A percentile compares a stretch with the other conserved stretches of the same genome.
These are phyloP conservation scores for Charadrius vociferus DNA, from an alignment of 2,113 vertebrate species.

Conservation along the genomic window DNA sequence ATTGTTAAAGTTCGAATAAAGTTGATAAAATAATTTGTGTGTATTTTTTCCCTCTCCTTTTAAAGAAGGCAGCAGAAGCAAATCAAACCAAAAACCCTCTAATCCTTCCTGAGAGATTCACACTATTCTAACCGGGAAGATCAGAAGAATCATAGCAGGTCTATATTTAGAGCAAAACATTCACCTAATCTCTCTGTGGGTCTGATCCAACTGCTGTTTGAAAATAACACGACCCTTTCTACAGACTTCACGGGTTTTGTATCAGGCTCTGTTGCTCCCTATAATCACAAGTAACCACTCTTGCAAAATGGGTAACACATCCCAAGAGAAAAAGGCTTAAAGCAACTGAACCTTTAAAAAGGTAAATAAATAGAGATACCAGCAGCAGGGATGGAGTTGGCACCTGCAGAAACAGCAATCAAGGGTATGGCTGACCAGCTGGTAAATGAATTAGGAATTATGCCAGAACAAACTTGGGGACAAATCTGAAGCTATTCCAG, in stretches of 20 bases:
- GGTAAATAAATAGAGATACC: slow-evolving; percentile 32
- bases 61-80: background rate
- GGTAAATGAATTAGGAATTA: slow-evolving; percentile 42
- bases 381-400: slow-evolving; percentile 15
- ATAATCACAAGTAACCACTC: background rate
- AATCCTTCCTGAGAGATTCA: slow-evolving; percentile 6
- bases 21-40: background rate
- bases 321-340: background rate
- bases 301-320: background rate
- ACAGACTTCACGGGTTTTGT: background rate
- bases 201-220: background rate
- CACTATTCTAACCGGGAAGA: background rate
- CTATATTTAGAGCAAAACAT: background rate
- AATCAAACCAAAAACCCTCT: background rate
- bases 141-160: background rate
- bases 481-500: slow-evolving; percentile 5
- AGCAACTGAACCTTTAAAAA: slow-evolving; percentile 25
- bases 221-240: background rate
- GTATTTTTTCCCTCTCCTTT: background rate
- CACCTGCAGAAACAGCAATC: slow-evolving; percentile 20
- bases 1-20: slow-evolving; percentile 9
- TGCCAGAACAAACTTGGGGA: slow-evolving; percentile 47
- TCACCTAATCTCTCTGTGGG: background rate
- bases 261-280: background rate
- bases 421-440: slow-evolving; percentile 33